Conservation (phyloP, 1,140 invertebrate genomes). For the Bactericera cockerelli region DNA sequence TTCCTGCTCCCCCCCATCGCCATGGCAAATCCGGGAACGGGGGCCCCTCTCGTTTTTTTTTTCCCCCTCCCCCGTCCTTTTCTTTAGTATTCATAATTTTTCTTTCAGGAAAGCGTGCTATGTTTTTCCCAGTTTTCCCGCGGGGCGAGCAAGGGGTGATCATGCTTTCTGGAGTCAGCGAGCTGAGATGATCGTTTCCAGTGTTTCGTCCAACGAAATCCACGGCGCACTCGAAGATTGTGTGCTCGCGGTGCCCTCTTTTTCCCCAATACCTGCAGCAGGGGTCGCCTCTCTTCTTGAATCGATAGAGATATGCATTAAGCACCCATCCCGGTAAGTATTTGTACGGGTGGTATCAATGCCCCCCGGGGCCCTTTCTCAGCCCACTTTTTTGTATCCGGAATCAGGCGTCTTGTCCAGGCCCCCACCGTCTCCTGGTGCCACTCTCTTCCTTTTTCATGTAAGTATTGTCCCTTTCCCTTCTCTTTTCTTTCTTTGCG, state of each 20-base stretch:
- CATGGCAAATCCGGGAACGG: too few relatives aligned
- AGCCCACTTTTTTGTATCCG: not conserved
- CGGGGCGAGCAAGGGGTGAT: not conserved
- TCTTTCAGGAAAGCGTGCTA: not conserved
- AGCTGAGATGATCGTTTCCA: not conserved
- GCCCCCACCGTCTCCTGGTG: not conserved
- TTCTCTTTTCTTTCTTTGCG: not conserved
- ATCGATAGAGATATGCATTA: not conserved
- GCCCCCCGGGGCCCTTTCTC: not conserved
- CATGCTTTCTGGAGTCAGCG: not conserved
- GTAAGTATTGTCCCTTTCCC: not conserved
- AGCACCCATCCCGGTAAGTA: not conserved
- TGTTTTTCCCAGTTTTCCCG: not conserved
- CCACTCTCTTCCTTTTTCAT: not conserved
- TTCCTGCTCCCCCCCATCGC: too few relatives aligned
- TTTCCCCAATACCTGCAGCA: not conserved
- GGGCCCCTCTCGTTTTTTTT: too few relatives aligned
- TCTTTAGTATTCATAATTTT: too few relatives aligned
- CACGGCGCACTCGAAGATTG: not conserved
- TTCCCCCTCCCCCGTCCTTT: too few relatives aligned
- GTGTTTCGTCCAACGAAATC: not conserved
- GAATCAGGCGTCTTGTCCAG: not conserved
- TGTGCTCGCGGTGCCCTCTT: not conserved
- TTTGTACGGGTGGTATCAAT: not conserved
- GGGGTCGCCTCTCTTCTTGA: not conserved